phyloP scores from a whole-genome alignment of 2,888 invertebrate genomes.

The Pherbina coryleti region DNA sequence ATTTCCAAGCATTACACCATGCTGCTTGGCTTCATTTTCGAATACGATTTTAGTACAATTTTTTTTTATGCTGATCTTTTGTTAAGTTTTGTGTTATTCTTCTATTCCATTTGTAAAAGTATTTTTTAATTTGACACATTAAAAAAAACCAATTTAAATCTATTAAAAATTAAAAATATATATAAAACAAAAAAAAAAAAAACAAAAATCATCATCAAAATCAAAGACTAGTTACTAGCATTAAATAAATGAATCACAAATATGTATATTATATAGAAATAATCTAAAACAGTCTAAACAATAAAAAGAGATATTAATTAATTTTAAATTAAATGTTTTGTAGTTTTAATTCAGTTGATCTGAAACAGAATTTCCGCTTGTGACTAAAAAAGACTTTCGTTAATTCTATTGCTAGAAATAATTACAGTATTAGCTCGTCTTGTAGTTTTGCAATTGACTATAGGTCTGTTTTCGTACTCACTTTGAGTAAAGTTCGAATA shows the following conservation, averaged over 20 bases:
- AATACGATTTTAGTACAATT: neutral
- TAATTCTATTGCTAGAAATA: no score
- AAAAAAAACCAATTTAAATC: conserved; percentile 19
- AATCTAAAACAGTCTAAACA: conserved; percentile 27
- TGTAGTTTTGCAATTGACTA: no score
- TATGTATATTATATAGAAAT: conserved; percentile 9
- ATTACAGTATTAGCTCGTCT: no score
- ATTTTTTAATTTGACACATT: conserved; percentile 15
- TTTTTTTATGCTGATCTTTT: conserved; percentile 4
- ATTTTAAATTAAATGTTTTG: conserved; percentile 22
- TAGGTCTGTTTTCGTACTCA: no score
- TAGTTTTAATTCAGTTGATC: neutral
- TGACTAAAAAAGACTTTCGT: no score
- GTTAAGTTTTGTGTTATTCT: conserved; percentile 8
- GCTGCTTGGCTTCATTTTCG: no score
- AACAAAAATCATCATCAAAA: conserved; percentile 31
- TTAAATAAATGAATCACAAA: conserved; percentile 28
- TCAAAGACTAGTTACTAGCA: conserved; percentile 45
- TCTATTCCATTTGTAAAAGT: neutral
- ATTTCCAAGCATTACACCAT: neutral
- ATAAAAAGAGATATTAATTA: conserved; percentile 19
- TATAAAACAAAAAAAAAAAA: no score
- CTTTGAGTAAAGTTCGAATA: no score
- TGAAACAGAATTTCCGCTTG: no score
- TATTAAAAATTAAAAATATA: conserved; percentile 4